Evolutionary conservation across 2,888 invertebrate species (phyloP), one percentile per base, ranked within the genome.

Genomic region (Gisinianus flammeolus): DNA sequence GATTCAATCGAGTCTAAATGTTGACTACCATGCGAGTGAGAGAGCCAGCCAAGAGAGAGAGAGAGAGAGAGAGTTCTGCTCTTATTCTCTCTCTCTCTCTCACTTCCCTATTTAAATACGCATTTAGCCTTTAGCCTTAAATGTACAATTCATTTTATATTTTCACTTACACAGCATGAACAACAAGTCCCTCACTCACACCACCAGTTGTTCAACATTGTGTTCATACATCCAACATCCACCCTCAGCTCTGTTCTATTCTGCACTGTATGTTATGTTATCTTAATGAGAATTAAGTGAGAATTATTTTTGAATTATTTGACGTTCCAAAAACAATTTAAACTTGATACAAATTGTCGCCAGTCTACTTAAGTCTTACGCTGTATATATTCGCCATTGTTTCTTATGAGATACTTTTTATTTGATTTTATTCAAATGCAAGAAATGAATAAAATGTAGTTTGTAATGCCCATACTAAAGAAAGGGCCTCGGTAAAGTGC

Each of bases 111-210:
- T 70, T 70, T 70, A 70, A 70, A 70, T 70, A 52, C 44, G n/a
- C 70, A 70, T 70, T 70, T 70, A 70, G 70, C 70, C 44, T 70
- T 70, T 70, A 54, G 70, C 70, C 70, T 70, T 70, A 44, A 70
- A 44, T 54, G 70, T 35, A 68, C 70, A 52, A 24, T 70, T 52
- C 70, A 52, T 66, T 28, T 54, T 54, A 54, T n/a, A 54, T 54
- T 54, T 54, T 12, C 54, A 54, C 54, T n/a, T 54, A 3, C 54
- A 16, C 16, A 54, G 19, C 54, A 54, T 16, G 19, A n/a, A n/a
- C n/a, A n/a, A n/a, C n/a, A n/a, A 16, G n/a, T 54, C 54, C 54
- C 4, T n/a, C 54, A 54, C 54, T n/a, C 54, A 54, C 5, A 54
- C 6, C 4, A 16, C 54, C 54, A 54, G 19, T n/a, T n/a, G 54